A percentile compares a stretch with the other conserved stretches of the same genome.
Conservation (phyloP, 35 echinoderm and acorn worm species). For the Apostichopus parvimensis region DNA sequence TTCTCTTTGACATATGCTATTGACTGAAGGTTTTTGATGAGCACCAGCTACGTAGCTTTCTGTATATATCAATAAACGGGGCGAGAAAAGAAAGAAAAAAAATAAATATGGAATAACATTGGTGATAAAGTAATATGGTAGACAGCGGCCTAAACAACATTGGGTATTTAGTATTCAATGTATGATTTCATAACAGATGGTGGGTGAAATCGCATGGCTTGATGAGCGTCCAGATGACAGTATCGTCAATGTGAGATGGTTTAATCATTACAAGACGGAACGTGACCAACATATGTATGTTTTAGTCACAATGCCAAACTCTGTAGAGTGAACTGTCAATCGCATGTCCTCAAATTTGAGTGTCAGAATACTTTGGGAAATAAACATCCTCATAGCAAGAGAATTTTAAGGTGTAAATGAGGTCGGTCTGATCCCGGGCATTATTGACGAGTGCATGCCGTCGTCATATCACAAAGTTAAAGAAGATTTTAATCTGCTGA, state of each 20-base stretch:
- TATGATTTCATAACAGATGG: conserved; percentile 1
- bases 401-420: no score
- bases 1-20: not conserved
- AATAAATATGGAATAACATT: not conserved
- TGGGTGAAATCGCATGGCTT: conserved; percentile 2
- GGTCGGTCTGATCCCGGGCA: no score
- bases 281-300: conserved; percentile 1
- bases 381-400: no score
- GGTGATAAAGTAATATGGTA: not conserved
- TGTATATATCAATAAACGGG: conserved; percentile 21
- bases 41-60: not conserved
- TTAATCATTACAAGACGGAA: not conserved
- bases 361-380: no score
- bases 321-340: not conserved
- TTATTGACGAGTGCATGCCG: no score
- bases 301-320: not conserved
- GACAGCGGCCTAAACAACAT: not conserved
- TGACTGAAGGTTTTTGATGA: not conserved
- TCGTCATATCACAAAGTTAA: no score
- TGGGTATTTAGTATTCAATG: not conserved
- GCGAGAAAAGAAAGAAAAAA: not conserved
- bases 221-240: not conserved
- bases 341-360: no score
- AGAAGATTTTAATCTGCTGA: no score
- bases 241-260: not conserved